Percentiles rank a stretch among this genome's conserved stretches.
These are phyloP conservation scores for Strongylocentrotus purpuratus DNA, from an alignment of 35 echinoderm and acorn worm genomes.

Conservation along the genomic window DNA sequence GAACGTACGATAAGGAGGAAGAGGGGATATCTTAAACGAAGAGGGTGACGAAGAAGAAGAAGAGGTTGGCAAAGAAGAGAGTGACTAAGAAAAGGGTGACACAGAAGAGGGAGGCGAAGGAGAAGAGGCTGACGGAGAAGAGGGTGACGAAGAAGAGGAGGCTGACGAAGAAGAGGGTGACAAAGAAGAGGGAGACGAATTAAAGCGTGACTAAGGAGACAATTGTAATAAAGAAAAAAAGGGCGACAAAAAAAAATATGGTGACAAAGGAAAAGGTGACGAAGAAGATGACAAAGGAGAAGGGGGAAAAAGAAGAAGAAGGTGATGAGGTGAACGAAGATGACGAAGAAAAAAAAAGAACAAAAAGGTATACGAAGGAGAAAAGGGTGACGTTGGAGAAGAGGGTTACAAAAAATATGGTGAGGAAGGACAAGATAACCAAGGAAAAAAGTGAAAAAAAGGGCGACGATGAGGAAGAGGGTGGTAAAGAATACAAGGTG, in stretches of 20 bases:
- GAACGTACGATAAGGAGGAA: no score
- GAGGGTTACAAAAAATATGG: no score
- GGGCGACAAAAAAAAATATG: not conserved
- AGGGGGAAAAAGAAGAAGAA: not conserved
- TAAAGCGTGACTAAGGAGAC: not conserved
- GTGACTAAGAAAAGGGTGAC: not conserved
- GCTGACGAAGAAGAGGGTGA: not conserved
- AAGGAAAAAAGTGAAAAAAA: no score
- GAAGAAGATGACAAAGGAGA: not conserved
- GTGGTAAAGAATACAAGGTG: not conserved
- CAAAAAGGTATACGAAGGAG: no score
- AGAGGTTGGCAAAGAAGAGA: not conserved
- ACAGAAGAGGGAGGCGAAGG: not conserved
- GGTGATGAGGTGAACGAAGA: not conserved
- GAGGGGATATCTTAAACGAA: no score
- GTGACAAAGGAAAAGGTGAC: not conserved
- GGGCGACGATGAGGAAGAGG: no score
- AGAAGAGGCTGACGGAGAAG: not conserved
- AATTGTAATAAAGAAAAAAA: not conserved
- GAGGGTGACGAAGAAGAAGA: no score
- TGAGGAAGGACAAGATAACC: no score
- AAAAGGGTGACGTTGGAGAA: no score
- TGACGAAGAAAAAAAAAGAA: not conserved
- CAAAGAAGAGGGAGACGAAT: not conserved
- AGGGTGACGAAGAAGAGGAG: conserved; percentile 8